Conservation (phyloP, 2,113 vertebrate genomes). For the Harpagus bidentatus region DNA sequence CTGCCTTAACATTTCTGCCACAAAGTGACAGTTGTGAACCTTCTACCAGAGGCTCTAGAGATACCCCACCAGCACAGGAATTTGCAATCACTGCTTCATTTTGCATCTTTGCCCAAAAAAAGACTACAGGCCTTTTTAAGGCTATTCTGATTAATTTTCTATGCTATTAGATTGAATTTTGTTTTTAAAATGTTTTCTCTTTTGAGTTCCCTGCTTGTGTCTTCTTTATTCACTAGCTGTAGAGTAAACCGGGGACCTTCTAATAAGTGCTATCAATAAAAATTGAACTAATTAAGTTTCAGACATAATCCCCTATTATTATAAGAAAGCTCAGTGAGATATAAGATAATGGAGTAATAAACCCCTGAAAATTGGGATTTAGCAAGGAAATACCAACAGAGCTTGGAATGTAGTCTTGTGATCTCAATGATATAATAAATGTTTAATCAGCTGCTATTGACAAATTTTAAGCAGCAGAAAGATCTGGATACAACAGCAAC, state of each 20-base stretch:
- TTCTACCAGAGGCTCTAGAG: neutral
- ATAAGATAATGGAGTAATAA: slow-evolving; percentile 28
- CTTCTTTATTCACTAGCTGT: neutral
- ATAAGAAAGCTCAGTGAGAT: neutral
- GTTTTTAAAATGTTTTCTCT: neutral
- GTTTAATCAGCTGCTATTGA: neutral
- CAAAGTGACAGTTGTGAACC: neutral
- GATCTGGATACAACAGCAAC: neutral
- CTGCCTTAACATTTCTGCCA: neutral
- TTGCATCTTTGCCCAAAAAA: neutral
- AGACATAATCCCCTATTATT: slow-evolving; percentile 25
- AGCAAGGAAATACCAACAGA: neutral
- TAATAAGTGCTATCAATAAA: slow-evolving; percentile 17
- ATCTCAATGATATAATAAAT: neutral
- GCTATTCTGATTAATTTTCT: neutral
- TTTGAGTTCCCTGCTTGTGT: neutral
- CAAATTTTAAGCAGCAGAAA: neutral
- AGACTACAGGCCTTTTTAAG: neutral
- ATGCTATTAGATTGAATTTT: neutral
- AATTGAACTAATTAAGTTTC: slow-evolving; percentile 45
- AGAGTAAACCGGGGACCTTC: neutral
- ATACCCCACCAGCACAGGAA: neutral
- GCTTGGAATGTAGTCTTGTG: neutral
- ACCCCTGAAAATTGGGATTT: neutral
- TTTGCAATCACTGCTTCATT: neutral